Conservation (phyloP, 2,888 invertebrate genomes). For the Trissolcus brochymenae region DNA sequence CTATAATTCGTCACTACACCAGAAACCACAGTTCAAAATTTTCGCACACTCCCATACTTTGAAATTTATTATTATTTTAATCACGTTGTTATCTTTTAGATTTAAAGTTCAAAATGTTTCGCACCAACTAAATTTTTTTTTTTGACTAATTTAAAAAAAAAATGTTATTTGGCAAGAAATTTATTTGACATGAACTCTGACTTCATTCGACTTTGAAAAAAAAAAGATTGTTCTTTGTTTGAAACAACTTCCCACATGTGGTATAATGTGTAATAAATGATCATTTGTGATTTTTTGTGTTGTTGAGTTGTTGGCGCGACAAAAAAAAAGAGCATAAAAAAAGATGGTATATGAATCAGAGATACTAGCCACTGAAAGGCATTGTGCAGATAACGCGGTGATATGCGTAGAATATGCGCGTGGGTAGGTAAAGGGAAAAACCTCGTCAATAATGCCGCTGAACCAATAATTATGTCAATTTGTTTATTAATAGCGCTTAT, state of each 20-base stretch:
- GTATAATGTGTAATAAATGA: slow-evolving; percentile 11
- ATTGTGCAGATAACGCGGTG: slow-evolving; percentile 32
- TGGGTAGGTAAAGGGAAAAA: slow-evolving; percentile 46
- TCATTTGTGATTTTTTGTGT: slow-evolving; percentile 17
- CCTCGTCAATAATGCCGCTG: slow-evolving; percentile 15
- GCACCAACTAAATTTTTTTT: too few relatives aligned
- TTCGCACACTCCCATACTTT: too few relatives aligned
- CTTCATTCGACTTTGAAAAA: too few relatives aligned
- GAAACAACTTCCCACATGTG: slow-evolving; percentile 8
- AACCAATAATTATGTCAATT: slow-evolving; percentile 24
- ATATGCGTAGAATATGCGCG: slow-evolving; percentile 46
- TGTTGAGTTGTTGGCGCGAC: slow-evolving; percentile 4
- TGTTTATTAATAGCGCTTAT: slow-evolving; percentile 27
- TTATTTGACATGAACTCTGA: not conserved
- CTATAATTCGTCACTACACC: too few relatives aligned
- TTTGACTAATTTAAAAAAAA: too few relatives aligned
- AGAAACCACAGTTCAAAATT: too few relatives aligned
- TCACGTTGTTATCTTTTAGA: too few relatives aligned
- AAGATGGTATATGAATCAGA: slow-evolving; percentile 20
- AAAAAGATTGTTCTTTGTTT: slow-evolving; percentile 11
- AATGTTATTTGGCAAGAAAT: not conserved
- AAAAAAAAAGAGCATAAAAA: slow-evolving; percentile 13
- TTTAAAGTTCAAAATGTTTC: too few relatives aligned
- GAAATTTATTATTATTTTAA: too few relatives aligned
- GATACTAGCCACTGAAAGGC: slow-evolving; percentile 19